These are phyloP conservation scores for Dysmachus trigonus DNA, from an alignment of 2,888 invertebrate genomes.

Conservation along the genomic window DNA sequence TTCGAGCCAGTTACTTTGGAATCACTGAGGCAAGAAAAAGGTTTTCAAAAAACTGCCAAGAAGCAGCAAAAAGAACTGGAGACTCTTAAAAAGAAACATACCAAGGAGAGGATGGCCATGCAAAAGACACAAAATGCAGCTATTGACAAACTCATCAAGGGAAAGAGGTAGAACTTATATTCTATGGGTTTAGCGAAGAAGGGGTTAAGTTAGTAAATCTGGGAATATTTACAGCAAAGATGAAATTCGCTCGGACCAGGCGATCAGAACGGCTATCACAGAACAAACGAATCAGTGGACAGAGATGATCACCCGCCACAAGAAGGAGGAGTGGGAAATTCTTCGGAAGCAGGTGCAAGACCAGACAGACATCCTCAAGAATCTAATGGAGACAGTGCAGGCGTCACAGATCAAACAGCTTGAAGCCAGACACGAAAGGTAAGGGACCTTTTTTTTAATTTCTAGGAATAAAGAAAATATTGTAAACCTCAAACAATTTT, in stretches of 20 bases:
- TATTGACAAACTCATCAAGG: constrained; percentile 92
- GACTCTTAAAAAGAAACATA: constrained; percentile 87
- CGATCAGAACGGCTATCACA: constrained; percentile 82
- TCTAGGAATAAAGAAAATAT: too few species aligned
- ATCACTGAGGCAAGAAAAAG: constrained; percentile 86
- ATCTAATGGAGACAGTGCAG: constrained; percentile 85
- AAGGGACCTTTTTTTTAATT: neutral
- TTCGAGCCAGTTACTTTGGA: constrained; percentile 93
- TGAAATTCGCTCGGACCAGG: constrained; percentile 80
- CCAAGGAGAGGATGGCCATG: constrained; percentile 88
- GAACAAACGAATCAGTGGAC: constrained; percentile 97
- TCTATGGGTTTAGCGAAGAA: neutral
- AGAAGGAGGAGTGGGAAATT: constrained; percentile 84
- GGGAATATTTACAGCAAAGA: constrained; percentile 72
- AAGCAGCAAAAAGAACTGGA: constrained; percentile 97
- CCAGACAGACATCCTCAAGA: constrained; percentile 75
- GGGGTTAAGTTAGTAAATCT: neutral
- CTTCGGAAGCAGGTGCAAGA: constrained; percentile 85
- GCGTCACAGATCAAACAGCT: constrained; percentile 87
- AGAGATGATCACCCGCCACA: constrained; percentile 84
- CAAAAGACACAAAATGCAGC: constrained; percentile 92
- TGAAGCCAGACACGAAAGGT: constrained; percentile 83
- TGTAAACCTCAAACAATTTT: too few species aligned
- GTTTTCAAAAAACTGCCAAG: constrained; percentile 89
- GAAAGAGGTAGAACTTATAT: constrained; percentile 76